A percentile compares a stretch with the other conserved stretches of the same genome.
These are phyloP conservation scores for Diarsia brunnea DNA, from an alignment of 2,888 invertebrate genomes.

Conservation along the genomic window DNA sequence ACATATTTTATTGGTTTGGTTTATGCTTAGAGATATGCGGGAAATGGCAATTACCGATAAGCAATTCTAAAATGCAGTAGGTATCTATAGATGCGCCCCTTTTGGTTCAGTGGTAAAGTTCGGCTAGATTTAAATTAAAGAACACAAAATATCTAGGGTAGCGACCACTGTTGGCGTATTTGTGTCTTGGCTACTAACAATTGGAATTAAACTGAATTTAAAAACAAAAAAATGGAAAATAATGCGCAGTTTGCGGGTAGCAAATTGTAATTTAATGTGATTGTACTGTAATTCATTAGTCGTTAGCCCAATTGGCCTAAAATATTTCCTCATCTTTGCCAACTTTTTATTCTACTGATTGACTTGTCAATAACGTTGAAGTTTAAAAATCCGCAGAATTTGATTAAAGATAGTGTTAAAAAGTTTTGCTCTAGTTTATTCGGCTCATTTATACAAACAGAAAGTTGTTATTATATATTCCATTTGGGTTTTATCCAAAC, in stretches of 20 bases:
- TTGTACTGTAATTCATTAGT: conserved; percentile 36
- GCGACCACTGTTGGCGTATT: not conserved
- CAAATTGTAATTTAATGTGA: conserved; percentile 22
- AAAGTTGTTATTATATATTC: conserved; percentile 53
- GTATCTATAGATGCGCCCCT: not conserved
- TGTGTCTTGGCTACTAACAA: conserved; percentile 11
- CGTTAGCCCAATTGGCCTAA: conserved; percentile 30
- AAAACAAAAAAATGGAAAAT: conserved; percentile 3
- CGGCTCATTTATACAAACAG: conserved; percentile 33
- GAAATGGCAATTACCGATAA: not conserved
- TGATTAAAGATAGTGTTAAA: conserved; percentile 38
- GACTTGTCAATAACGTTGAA: conserved; percentile 37
- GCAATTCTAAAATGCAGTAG: not conserved
- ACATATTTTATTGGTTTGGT: not conserved
- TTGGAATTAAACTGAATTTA: conserved; percentile 1
- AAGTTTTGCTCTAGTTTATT: conserved; percentile 38
- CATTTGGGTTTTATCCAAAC: conserved; percentile 55
- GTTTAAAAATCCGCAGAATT: conserved; percentile 23
- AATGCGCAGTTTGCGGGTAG: conserved; percentile 25
- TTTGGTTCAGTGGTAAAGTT: not conserved
- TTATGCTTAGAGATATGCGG: not conserved
- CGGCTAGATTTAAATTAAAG: not conserved
- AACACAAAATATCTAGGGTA: conserved; percentile 1
- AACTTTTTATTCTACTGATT: conserved; percentile 29
- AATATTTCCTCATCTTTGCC: conserved; percentile 34